Evolutionary conservation across 2,888 invertebrate species (phyloP).

Genomic region (Ormia ochracea): DNA sequence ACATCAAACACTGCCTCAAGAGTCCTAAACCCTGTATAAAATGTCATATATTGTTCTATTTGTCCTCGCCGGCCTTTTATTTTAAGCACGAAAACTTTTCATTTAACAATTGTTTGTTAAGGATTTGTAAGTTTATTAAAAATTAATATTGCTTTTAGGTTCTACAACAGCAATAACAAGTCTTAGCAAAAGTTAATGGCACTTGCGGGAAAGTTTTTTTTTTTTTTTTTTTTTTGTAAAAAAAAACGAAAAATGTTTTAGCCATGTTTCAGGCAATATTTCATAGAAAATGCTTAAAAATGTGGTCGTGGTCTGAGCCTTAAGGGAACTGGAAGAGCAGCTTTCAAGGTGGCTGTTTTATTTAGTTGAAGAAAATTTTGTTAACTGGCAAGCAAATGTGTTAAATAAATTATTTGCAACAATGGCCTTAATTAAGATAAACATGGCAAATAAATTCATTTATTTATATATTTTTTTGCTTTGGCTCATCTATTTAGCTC

Average conservation of each 20-base stretch:
- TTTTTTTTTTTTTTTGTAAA: no score
- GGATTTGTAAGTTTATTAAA: slow-evolving; percentile 47
- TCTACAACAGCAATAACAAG: background rate
- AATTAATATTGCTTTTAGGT: slow-evolving; percentile 49
- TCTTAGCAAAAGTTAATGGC: slow-evolving; percentile 7
- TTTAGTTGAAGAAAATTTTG: background rate
- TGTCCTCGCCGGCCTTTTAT: no score
- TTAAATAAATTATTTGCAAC: background rate
- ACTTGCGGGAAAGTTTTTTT: background rate
- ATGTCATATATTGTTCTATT: no score
- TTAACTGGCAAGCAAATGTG: background rate
- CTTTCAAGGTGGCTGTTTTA: background rate
- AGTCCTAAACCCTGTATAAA: no score
- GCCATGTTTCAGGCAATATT: background rate
- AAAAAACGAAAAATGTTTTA: background rate
- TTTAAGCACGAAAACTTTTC: background rate
- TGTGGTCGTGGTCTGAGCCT: background rate
- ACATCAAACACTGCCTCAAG: no score
- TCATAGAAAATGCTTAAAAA: background rate
- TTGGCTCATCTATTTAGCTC: background rate
- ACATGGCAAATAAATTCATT: background rate
- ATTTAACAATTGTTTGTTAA: slow-evolving; percentile 31
- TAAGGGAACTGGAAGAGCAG: no score
- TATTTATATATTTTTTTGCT: background rate
- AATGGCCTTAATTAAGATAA: background rate